Conservation (phyloP, 2,797 vertebrate genomes). For the Crenuchus spilurus region DNA sequence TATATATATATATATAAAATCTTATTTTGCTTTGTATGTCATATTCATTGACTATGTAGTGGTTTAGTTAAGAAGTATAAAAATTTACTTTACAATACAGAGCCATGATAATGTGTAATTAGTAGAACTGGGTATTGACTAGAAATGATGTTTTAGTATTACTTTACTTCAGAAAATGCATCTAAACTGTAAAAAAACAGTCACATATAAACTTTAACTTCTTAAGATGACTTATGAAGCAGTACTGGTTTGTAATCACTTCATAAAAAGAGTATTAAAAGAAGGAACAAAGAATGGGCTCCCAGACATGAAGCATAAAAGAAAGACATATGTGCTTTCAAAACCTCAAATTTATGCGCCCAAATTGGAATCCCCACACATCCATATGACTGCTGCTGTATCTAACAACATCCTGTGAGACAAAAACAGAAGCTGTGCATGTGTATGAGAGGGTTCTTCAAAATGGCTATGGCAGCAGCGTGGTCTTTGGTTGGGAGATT, state of each 20-base stretch:
- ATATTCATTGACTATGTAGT: too few species aligned
- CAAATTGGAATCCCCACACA: slow-evolving; percentile 49
- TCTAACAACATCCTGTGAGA: slow-evolving; percentile 57
- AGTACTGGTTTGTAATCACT: slow-evolving; percentile 18
- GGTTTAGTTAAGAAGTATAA: too few species aligned
- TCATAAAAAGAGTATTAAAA: slow-evolving; percentile 24
- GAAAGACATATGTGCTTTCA: slow-evolving; percentile 49
- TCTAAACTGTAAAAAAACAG: too few species aligned
- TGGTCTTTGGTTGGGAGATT: slow-evolving; percentile 72
- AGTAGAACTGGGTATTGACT: too few species aligned
- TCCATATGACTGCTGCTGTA: slow-evolving; percentile 46
- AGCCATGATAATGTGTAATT: too few species aligned
- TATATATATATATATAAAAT: too few species aligned
- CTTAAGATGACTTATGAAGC: too few species aligned
- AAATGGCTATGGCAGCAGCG: slow-evolving; percentile 64
- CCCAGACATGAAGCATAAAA: slow-evolving; percentile 25
- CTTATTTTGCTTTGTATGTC: too few species aligned
- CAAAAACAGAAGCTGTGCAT: slow-evolving; percentile 41
- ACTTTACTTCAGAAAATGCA: too few species aligned
- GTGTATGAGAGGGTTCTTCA: slow-evolving; percentile 35
- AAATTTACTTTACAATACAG: too few species aligned
- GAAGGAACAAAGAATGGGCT: slow-evolving; percentile 19
- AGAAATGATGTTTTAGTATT: too few species aligned
- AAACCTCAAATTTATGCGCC: slow-evolving; percentile 51
- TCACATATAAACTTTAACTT: too few species aligned